Evolutionary conservation across 2,888 invertebrate genomes (phyloP).

Genomic region (Lathronympha strigana): DNA sequence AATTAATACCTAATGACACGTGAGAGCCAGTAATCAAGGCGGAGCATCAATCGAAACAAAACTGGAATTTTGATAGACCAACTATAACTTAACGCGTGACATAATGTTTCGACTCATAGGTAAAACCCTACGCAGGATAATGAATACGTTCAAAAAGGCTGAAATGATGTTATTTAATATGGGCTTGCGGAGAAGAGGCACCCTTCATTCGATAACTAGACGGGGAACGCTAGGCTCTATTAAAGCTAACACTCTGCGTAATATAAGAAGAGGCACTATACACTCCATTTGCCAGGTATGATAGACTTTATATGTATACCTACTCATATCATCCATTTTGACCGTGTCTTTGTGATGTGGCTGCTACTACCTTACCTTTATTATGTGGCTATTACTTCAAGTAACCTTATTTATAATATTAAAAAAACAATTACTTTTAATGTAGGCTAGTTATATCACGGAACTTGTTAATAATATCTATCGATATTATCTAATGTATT

Average conservation of each 20-base stretch:
- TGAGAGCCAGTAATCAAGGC: background rate
- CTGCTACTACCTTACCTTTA: too few species aligned
- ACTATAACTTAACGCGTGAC: background rate
- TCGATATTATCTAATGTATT: background rate
- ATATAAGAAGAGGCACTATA: conserved; percentile 63
- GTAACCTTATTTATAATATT: background rate
- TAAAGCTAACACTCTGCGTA: conserved; percentile 47
- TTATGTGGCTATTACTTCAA: too few species aligned
- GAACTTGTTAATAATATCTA: background rate
- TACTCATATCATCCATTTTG: background rate
- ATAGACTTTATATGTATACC: background rate
- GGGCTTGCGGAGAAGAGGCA: conserved; percentile 60
- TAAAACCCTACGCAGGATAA: conserved; percentile 58
- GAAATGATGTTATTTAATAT: conserved; percentile 66
- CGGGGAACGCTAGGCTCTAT: conserved; percentile 39
- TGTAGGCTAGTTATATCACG: too few species aligned
- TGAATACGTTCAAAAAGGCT: conserved; percentile 62
- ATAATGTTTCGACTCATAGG: conserved; percentile 67
- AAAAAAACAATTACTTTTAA: too few species aligned
- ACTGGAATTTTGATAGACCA: background rate
- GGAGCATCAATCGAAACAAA: background rate
- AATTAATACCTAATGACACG: background rate
- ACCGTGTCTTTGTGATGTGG: too few species aligned
- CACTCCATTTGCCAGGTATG: conserved; percentile 76
- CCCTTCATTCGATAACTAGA: conserved; percentile 66